Evolutionary conservation across 2,113 vertebrate species (phyloP).

Genomic region (Mus musculus): GRCm39 chr2:31527501-31528000

Average conservation of each 20-base stretch:
- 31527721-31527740: fast-evolving
- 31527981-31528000: slow-evolving; percentile 76
- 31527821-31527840: neutral
- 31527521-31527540: neutral
- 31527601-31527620: neutral
- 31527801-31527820: fast-evolving
- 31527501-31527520: neutral
- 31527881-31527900: neutral
- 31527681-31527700: neutral
- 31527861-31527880: neutral
- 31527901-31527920: neutral
- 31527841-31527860: neutral
- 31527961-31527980: neutral
- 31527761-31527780: no score
- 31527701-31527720: neutral
- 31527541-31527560: neutral
- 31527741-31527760: neutral
- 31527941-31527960: neutral
- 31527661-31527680: neutral
- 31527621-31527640: neutral
- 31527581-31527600: neutral
- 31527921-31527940: neutral
- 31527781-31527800: neutral
- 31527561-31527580: neutral
- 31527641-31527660: neutral